A percentile compares a stretch with the other conserved stretches of the same genome.
Evolutionary conservation across 2,113 vertebrate genomes (phyloP).

Genomic region (Suncus etruscus): DNA sequence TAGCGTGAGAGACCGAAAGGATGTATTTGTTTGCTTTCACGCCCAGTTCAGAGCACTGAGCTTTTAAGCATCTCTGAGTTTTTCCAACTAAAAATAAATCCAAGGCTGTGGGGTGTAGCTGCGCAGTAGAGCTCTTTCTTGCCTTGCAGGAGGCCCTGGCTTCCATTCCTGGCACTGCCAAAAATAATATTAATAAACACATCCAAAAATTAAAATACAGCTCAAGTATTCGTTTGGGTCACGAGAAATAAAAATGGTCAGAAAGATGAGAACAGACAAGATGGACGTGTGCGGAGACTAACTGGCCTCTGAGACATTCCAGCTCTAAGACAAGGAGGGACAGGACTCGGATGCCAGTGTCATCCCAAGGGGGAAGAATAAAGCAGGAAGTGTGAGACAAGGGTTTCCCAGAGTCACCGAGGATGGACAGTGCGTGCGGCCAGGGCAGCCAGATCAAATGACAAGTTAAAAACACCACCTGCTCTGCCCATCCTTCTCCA

Average conservation of each 20-base stretch:
- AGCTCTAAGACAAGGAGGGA: conserved; percentile 22
- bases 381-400: conserved; percentile 6
- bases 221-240: conserved; percentile 62
- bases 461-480: background rate
- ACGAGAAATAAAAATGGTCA: conserved; percentile 70
- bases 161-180: too few species aligned
- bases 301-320: conserved; percentile 62
- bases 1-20: conserved; percentile 48
- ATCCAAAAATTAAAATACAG: background rate
- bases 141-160: too few species aligned
- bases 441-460: background rate
- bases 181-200: too few species aligned
- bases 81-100: conserved; percentile 67
- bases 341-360: background rate
- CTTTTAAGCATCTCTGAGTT: conserved; percentile 53
- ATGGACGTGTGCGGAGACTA: background rate
- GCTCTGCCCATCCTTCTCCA: background rate
- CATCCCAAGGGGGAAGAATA: background rate
- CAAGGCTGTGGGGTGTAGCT: too few species aligned
- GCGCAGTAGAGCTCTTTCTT: too few species aligned
- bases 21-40: conserved; percentile 3
- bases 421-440: background rate
- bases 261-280: background rate
- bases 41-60: conserved; percentile 46
- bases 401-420: background rate